Conservation (phyloP, 2,113 vertebrate species). For the Misgurnus mizolepis region DNA sequence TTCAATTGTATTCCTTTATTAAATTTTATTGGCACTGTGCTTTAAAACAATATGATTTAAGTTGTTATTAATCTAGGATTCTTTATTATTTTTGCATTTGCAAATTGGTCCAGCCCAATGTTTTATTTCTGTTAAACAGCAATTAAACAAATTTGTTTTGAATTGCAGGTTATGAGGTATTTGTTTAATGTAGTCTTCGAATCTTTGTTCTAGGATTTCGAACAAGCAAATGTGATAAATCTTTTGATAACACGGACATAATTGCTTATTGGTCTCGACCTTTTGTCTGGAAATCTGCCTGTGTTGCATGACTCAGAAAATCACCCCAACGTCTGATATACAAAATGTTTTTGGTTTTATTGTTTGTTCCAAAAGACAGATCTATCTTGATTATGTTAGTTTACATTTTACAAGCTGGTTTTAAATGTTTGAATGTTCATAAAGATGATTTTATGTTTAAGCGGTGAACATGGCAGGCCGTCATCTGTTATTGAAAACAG, state of each 20-base stretch:
- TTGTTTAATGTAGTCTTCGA: conserved; percentile 11
- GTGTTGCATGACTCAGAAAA: not conserved
- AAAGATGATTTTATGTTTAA: not conserved
- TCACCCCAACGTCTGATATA: not conserved
- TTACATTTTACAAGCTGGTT: conserved; percentile 29
- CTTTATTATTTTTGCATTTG: conserved; percentile 11
- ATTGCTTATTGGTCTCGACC: conserved; percentile 23
- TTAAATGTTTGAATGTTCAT: conserved; percentile 13
- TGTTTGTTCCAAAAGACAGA: conserved; percentile 17
- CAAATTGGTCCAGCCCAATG: conserved; percentile 21
- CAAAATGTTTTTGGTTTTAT: not conserved
- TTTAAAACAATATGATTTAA: conserved; percentile 12
- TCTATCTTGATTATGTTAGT: conserved; percentile 31
- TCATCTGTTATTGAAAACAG: conserved; percentile 27
- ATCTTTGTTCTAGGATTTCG: conserved; percentile 22
- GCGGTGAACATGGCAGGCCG: not conserved
- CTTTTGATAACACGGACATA: conserved; percentile 44
- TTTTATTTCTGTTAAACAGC: conserved; percentile 37
- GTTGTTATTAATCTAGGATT: not conserved
- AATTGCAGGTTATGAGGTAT: conserved; percentile 23
- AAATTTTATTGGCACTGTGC: conserved; percentile 1
- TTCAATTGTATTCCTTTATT: conserved; percentile 30
- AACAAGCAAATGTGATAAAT: conserved; percentile 57
- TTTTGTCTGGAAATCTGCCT: conserved; percentile 56
- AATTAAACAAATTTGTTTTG: conserved; percentile 44